These are phyloP conservation scores for Isurus oxyrinchus DNA, from an alignment of 2,113 vertebrate genomes.

Conservation along the genomic window DNA sequence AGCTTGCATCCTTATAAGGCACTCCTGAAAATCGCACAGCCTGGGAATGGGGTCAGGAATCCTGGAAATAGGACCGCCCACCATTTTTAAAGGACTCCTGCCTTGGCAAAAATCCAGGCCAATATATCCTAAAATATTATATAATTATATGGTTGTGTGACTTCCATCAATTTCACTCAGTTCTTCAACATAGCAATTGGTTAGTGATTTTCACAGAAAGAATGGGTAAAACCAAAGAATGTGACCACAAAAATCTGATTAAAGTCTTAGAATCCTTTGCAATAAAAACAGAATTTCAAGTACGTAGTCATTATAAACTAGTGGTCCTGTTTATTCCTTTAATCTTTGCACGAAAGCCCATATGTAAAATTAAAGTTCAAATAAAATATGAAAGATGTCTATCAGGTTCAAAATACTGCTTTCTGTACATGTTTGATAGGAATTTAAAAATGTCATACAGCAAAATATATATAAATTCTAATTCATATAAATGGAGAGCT, in stretches of 20 bases:
- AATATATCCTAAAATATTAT: neutral
- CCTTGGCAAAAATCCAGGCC: too few species aligned
- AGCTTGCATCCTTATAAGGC: too few species aligned
- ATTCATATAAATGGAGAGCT: neutral
- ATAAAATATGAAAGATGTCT: neutral
- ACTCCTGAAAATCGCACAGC: too few species aligned
- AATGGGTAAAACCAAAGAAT: neutral
- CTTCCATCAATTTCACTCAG: neutral
- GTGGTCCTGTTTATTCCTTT: neutral
- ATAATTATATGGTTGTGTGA: too few species aligned
- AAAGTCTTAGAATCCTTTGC: neutral
- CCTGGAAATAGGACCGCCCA: too few species aligned
- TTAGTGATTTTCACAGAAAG: neutral
- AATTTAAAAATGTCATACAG: neutral
- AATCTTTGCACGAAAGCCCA: neutral
- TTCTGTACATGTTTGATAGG: neutral
- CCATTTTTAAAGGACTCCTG: too few species aligned
- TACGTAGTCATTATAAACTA: neutral
- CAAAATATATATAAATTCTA: constrained; percentile 7
- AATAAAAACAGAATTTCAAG: neutral
- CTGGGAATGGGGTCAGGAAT: too few species aligned
- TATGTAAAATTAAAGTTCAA: neutral
- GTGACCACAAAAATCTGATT: neutral
- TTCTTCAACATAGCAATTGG: neutral
- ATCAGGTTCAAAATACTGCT: neutral